Evolutionary conservation across 1,140 invertebrate species (phyloP), one percentile per base, ranked within the genome.

Genomic region (Sesamia nonagrioides): DNA sequence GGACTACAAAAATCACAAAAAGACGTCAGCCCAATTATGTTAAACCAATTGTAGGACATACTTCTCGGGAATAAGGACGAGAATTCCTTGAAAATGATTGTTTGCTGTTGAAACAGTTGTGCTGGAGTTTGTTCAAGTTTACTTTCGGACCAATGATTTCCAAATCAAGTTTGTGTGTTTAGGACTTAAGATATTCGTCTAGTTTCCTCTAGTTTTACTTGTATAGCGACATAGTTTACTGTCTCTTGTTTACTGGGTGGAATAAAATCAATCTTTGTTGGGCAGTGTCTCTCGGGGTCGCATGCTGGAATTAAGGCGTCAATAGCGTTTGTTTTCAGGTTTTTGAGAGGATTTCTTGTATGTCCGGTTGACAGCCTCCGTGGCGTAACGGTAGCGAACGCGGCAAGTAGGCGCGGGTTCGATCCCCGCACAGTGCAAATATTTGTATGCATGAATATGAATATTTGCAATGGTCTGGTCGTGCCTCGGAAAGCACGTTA

Each of bases 121-220:
- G 69, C 42, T 35, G 40, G 42, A 80, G 83, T 82, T 82, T 79
- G 45, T 48, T 52, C 21, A 82, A 88, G 83, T 86, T 86, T 77
- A 61, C 71, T 50, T 84, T 83, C 76, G 79, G 66, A 58, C 75
- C 81, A 83, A 81, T 83, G 80, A 85, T 86, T 86, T 72, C 81
- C 77, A 80, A 82, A 84, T 85, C 74, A 74, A 86, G 81, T 89
- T 87, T 87, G 84, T 86, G 87, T 79, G 84, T 86, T 89, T 88
- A 84, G 85, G 85, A 87, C 83, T 66, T 72, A 71, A 42, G 77
- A 77, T 85, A 85, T 84, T 78, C 69, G 72, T 80, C 60, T 66
- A 81, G 80, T 78, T 77, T 72, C 63, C 50, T 78, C 17, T 37
- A 78, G 61, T 73, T 68, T 75, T 71, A 58, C 63, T 69, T 75